Evolutionary conservation across 2,888 invertebrate genomes (phyloP).

Genomic region (Microctonus aethiopoides): DNA sequence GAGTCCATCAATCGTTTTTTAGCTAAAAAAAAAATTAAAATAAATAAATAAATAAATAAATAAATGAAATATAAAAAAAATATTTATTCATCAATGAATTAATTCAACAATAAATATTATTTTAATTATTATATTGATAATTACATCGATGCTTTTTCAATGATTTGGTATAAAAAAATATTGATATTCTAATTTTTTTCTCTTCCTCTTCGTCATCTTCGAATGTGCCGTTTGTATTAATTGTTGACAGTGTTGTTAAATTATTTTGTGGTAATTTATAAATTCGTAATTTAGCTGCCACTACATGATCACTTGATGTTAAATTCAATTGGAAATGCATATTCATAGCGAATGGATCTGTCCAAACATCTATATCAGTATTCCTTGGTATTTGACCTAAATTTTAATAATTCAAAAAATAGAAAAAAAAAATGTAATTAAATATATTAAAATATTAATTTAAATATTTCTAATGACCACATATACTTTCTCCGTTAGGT

Average conservation of each 20-base stretch:
- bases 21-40: conserved; percentile 43
- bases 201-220: conserved; percentile 62
- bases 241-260: conserved; percentile 45
- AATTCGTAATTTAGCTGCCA: conserved; percentile 70
- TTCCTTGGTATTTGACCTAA: conserved; percentile 71
- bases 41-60: neutral
- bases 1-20: conserved; percentile 64
- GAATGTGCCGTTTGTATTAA: conserved; percentile 11
- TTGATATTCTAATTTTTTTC: conserved; percentile 71
- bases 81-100: too few species aligned
- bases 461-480: neutral
- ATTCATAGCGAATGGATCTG: conserved; percentile 70
- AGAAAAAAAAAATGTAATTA: neutral
- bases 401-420: conserved; percentile 8
- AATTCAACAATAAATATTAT: neutral
- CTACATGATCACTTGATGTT: conserved; percentile 67
- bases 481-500: neutral
- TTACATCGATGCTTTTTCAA: conserved; percentile 71
- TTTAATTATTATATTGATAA: conserved; percentile 37
- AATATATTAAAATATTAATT: neutral
- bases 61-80: too few species aligned
- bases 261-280: conserved; percentile 69
- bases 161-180: conserved; percentile 72
- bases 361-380: conserved; percentile 71
- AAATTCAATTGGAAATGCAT: conserved; percentile 70